Conservation (phyloP, 2,797 vertebrate species). For the Scyliorhinus canicula region DNA sequence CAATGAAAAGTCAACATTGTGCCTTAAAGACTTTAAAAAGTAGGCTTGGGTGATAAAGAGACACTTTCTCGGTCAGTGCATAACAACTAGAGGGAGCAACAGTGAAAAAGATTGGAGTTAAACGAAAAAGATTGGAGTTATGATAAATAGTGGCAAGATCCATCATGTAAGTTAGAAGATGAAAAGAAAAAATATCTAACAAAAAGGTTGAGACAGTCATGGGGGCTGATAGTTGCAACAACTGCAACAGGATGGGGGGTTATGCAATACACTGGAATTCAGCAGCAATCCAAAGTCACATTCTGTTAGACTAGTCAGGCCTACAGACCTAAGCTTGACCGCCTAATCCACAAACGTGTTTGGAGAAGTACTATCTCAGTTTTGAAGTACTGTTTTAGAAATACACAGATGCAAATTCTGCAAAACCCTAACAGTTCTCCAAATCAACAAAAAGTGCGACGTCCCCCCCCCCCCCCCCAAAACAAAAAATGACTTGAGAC, state of each 20-base stretch:
- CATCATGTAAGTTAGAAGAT: not conserved
- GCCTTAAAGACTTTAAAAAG: not conserved
- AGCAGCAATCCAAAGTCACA: not conserved
- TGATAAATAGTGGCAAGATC: not conserved
- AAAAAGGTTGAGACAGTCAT: not conserved
- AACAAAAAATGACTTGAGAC: not conserved
- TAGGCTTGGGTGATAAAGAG: not conserved
- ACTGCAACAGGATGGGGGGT: not conserved
- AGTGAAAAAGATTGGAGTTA: not conserved
- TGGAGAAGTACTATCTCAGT: not conserved
- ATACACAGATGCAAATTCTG: not conserved
- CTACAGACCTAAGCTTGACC: not conserved
- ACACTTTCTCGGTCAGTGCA: not conserved
- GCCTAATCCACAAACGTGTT: not conserved
- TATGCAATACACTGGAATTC: slow-evolving; percentile 25
- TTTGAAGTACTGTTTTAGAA: not conserved
- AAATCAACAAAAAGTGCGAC: not conserved
- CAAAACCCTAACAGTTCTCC: not conserved
- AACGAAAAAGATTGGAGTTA: not conserved
- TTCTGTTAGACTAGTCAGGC: not conserved
- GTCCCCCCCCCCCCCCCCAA: no score
- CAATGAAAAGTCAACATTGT: not conserved
- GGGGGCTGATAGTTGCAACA: not conserved
- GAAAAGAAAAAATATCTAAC: not conserved
- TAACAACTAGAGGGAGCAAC: not conserved